Evolutionary conservation across 1,140 invertebrate genomes (phyloP).

Genomic region (Cardiocondyla obscurior): DNA sequence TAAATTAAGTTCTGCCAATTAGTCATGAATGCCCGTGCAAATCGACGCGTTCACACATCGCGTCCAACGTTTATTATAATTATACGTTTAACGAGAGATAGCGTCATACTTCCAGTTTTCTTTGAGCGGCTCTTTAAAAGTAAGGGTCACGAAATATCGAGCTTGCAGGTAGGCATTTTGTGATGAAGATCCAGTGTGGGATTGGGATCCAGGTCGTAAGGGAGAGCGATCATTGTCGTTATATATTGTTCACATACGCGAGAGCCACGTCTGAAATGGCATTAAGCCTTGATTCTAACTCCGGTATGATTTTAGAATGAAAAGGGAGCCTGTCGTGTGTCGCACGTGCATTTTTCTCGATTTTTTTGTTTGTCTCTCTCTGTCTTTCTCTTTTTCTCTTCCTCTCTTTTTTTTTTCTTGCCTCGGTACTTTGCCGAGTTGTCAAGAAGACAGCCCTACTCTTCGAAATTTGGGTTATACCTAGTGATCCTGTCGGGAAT

Average conservation of each 20-base stretch:
- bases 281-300: slow-evolving; percentile 73
- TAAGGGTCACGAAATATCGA: slow-evolving; percentile 36
- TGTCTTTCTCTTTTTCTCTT: slow-evolving; percentile 36
- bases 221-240: slow-evolving; percentile 63
- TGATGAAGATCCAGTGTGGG: slow-evolving; percentile 53
- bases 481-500: background rate
- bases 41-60: background rate
- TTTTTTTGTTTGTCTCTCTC: slow-evolving; percentile 10
- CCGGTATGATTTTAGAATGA: slow-evolving; percentile 63
- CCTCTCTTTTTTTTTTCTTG: background rate
- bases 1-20: background rate
- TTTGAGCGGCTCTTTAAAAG: background rate
- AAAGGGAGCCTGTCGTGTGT: slow-evolving; percentile 39
- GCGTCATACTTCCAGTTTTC: background rate
- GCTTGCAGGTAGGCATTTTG: slow-evolving; percentile 53
- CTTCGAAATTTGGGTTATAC: slow-evolving; percentile 52
- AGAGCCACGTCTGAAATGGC: slow-evolving; percentile 57
- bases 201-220: slow-evolving; percentile 66
- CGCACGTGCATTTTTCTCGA: slow-evolving; percentile 25
- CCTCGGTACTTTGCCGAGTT: slow-evolving; percentile 12
- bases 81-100: slow-evolving; percentile 42
- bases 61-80: slow-evolving; percentile 48
- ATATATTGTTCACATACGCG: slow-evolving; percentile 66
- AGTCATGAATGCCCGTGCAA: background rate
- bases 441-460: slow-evolving; percentile 16